A percentile compares a stretch with the other conserved stretches of the same genome.
These are phyloP conservation scores for Drosophila maculinotata DNA, from an alignment of 2,888 invertebrate genomes.

Conservation along the genomic window DNA sequence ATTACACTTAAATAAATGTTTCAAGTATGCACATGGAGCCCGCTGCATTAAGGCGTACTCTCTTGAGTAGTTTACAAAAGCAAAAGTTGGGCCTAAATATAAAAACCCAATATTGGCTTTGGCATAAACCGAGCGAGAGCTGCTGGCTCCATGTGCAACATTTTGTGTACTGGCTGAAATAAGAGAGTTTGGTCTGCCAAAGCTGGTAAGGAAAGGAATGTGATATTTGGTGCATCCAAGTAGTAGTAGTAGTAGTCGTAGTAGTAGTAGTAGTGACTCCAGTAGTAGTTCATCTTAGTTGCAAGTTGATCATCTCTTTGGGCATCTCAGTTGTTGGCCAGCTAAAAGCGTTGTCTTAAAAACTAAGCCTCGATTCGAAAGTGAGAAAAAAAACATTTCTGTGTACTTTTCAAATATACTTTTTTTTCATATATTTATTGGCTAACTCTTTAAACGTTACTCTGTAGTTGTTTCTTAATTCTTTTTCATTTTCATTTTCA, in stretches of 20 bases:
- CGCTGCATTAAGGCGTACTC: constrained; percentile 11
- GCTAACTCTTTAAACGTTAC: constrained; percentile 81
- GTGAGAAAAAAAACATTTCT: constrained; percentile 60
- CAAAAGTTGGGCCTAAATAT: background rate
- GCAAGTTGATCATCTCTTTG: background rate
- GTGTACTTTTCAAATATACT: constrained; percentile 84
- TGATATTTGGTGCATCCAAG: constrained; percentile 3
- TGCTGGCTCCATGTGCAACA: constrained; percentile 12
- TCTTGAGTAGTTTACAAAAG: background rate
- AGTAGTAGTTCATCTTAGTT: background rate
- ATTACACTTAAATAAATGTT: constrained; percentile 13
- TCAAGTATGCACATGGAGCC: constrained; percentile 27
- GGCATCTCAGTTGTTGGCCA: constrained; percentile 1
- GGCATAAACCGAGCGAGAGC: constrained; percentile 1
- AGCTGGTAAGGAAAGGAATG: background rate
- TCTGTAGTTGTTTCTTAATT: constrained; percentile 73
- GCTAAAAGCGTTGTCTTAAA: constrained; percentile 52
- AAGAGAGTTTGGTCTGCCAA: background rate
- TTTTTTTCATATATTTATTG: constrained; percentile 84
- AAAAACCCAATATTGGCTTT: background rate
- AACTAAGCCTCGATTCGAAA: constrained; percentile 43
- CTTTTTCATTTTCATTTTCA: constrained; percentile 50
- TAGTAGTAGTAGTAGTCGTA: background rate
- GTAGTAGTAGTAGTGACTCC: constrained; percentile 7
- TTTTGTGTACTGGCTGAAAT: constrained; percentile 31